A percentile compares a stretch with the other conserved stretches of the same genome.
These are phyloP conservation scores for Phanerotoma sp. DNA, from an alignment of 2,888 invertebrate genomes.

Conservation along the genomic window DNA sequence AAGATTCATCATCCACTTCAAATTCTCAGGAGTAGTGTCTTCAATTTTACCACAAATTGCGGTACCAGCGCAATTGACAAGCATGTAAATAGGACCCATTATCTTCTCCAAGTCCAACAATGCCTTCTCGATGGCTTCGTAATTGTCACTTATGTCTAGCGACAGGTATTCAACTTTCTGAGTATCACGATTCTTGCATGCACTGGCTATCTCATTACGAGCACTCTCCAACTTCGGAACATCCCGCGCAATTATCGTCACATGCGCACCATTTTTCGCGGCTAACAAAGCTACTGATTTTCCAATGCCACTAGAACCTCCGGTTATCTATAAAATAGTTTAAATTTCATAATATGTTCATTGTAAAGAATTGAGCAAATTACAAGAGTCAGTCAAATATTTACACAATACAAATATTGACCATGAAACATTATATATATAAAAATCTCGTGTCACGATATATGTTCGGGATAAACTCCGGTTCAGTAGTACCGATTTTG, in stretches of 20 bases:
- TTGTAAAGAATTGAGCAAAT: too few relatives aligned
- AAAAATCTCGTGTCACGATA: too few relatives aligned
- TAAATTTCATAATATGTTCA: not conserved
- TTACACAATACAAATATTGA: too few relatives aligned
- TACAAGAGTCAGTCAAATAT: too few relatives aligned
- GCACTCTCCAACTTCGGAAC: constrained; percentile 67
- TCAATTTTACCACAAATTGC: constrained; percentile 81
- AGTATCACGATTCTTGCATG: constrained; percentile 55
- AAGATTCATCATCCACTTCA: constrained; percentile 77
- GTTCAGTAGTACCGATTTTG: too few relatives aligned
- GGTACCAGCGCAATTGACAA: constrained; percentile 92
- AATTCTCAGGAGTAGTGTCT: constrained; percentile 68
- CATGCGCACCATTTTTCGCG: constrained; percentile 79
- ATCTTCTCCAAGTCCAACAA: constrained; percentile 66
- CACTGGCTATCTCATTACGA: constrained; percentile 62
- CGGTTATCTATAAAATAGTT: constrained; percentile 67
- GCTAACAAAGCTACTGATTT: constrained; percentile 78
- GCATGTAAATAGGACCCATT: constrained; percentile 81
- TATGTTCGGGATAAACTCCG: too few relatives aligned
- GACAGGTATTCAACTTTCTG: constrained; percentile 68
- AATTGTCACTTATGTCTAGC: constrained; percentile 70
- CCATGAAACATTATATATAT: too few relatives aligned
- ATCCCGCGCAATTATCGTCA: constrained; percentile 89
- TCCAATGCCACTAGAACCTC: constrained; percentile 96
- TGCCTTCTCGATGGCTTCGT: constrained; percentile 63